Base-by-base conservation (phyloP, 2,113 vertebrate species). In the Siniperca chuatsi region DNA sequence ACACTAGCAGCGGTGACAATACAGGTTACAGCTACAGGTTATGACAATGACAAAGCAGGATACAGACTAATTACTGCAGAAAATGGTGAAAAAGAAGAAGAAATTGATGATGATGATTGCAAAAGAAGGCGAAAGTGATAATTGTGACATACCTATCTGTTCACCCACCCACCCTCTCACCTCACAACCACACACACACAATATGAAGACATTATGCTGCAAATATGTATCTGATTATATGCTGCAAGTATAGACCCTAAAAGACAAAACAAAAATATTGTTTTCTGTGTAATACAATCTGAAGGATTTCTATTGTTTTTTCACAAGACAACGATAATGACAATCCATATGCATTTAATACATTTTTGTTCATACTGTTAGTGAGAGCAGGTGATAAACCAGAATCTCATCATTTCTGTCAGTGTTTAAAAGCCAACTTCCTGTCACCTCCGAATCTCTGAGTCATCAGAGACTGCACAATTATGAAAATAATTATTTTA, bases 21-120 rank as follows among this genome's bases (percentile, higher is more conserved):
- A 16, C 21, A 40, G 61, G 6, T n/a, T 42, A 35, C 15, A 40
- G 12, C 11, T 20, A 16, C 58, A 46, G 44, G 11, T 64, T 16
- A 25, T 58, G 42, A 69, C 20, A n/a, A 29, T 73, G 68, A 54
- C 16, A 55, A 54, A 52, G 75, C 48, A 55, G 66, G 44, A 40
- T 29, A 9, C 48, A 42, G n/a, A 33, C 40, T 60, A 29, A 67
- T 44, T 3, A 4, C 23, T 42, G n/a, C 16, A 33, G 35, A 67
- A 4, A 35, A 42, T 13, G 23, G 21, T 21, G 29, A 66, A 55
- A 15, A 66, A 65, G 20, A 35, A 10, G 8, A 54, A 29, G n/a
- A 18, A 62, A 46, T 2, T 12, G n/a, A 52, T 29, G 21, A 44
- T n/a, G n/a, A 62, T n/a, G 25, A 35, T 2, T 74, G 40, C 54